Conservation (phyloP, 2,888 invertebrate species). For the Lasioglossum figueresi region DNA sequence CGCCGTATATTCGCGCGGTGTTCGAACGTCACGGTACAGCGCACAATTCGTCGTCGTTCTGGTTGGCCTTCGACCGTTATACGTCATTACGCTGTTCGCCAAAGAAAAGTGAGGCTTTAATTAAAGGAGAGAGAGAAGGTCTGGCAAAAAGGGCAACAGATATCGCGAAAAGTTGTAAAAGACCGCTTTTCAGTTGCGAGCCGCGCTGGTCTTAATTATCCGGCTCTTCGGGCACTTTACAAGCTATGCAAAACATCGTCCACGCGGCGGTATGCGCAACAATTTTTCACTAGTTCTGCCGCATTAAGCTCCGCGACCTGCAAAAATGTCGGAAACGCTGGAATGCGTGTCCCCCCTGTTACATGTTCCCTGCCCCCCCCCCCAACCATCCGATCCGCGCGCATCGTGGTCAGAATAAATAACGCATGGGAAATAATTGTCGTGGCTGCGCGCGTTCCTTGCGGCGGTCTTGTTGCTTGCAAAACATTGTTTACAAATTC, state of each 20-base stretch:
- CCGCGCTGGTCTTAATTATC: slow-evolving; percentile 58
- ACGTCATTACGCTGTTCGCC: slow-evolving; percentile 9
- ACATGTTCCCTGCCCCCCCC: background rate
- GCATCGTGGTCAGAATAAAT: slow-evolving; percentile 42
- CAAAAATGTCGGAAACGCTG: slow-evolving; percentile 53
- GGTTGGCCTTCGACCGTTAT: background rate
- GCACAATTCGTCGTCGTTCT: background rate
- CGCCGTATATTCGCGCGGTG: background rate
- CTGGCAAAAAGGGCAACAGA: slow-evolving; percentile 9
- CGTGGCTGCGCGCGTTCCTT: slow-evolving; percentile 25
- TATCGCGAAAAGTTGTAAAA: slow-evolving; percentile 31
- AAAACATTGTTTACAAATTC: slow-evolving; percentile 38
- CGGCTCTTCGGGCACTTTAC: slow-evolving; percentile 51
- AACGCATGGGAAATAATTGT: slow-evolving; percentile 59
- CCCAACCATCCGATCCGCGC: background rate
- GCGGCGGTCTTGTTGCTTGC: slow-evolving; percentile 26
- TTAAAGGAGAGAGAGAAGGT: slow-evolving; percentile 19
- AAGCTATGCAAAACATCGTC: slow-evolving; percentile 46
- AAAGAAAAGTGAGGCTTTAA: slow-evolving; percentile 10
- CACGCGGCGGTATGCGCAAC: slow-evolving; percentile 40
- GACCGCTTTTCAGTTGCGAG: slow-evolving; percentile 13
- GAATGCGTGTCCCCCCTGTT: slow-evolving; percentile 22
- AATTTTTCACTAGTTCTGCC: slow-evolving; percentile 55
- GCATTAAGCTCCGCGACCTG: slow-evolving; percentile 53
- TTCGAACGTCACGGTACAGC: background rate